phyloP scores from a whole-genome alignment of 2,113 vertebrate genomes.

The Neolamprologus kungweensis region DNA sequence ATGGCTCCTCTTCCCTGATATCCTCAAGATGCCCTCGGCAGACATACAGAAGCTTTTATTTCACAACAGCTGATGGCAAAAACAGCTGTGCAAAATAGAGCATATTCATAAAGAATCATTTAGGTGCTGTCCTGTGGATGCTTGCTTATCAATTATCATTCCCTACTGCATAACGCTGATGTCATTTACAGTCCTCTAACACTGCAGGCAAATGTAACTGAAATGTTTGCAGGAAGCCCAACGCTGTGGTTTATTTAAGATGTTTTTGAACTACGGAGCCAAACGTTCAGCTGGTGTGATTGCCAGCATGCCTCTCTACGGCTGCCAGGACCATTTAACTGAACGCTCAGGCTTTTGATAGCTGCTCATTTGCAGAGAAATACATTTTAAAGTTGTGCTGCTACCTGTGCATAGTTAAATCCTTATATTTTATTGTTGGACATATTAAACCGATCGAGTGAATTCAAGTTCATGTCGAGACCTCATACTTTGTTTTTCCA shows the following conservation, averaged over 20 bases:
- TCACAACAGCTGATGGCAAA: background rate
- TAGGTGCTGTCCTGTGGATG: background rate
- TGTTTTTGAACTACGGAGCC: background rate
- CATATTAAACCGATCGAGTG: background rate
- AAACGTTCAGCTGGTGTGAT: background rate
- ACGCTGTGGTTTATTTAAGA: background rate
- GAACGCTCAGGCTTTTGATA: background rate
- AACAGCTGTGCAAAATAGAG: background rate
- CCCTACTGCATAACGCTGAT: background rate
- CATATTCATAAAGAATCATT: background rate
- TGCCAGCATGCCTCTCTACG: background rate
- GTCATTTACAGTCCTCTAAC: background rate
- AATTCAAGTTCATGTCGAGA: background rate
- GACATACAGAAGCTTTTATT: background rate
- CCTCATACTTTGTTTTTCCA: background rate
- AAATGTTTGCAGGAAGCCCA: background rate
- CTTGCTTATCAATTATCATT: background rate
- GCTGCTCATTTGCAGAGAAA: background rate
- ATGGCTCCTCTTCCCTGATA: constrained; percentile 4
- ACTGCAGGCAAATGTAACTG: background rate
- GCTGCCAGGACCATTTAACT: background rate
- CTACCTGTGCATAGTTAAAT: background rate
- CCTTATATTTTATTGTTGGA: background rate
- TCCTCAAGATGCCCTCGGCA: constrained; percentile 2
- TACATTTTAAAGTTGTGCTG: background rate